Evolutionary conservation across 2,888 invertebrate genomes (phyloP), one percentile per base, ranked within the genome.

Genomic region (Elgonia sp.): DNA sequence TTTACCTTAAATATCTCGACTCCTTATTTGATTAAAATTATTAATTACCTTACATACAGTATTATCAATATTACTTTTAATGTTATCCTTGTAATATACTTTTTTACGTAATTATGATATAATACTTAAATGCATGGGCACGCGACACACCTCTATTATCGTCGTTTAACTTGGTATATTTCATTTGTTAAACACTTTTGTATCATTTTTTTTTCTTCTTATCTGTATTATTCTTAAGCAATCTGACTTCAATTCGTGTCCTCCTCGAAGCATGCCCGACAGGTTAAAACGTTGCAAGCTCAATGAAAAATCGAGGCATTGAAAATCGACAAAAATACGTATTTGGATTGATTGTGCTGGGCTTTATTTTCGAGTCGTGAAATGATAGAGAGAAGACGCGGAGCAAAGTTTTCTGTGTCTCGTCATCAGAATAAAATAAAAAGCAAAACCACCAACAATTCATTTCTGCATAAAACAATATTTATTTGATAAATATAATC

Each of bases 111-210:
- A 93, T 93, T 93, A 93, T 93, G 93, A 93, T 93, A 94, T 93
- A 93, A 94, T 94, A 94, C 92, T 93, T 93, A 93, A 93, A 93
- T 93, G 93, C 92, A 93, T 92, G 93, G 93, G 92, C 92, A 93
- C 93, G 93, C 90, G 91, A 90, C 91, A 91, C 92, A 92, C 91
- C 91, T 91, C 90, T 91, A 90, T 91, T 91, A 89, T 86, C 82
- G 65, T 77, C 65, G 81, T 82, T 84, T 81, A 80, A 89, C 85
- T 89, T 86, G 29, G 80, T 84, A 86, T 89, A 82, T 88, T 76
- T 80, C 42, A 80, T 46, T 50, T 80, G 80, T 83, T 62, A 80
- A 84, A 55, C 87, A 77, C 50, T 73, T 76, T 40, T 76, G 29
- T 82, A 50, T 60, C 20, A 50, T 39, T 46, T 20, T 67, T 37